Evolutionary conservation across 2,797 vertebrate genomes (phyloP).

Genomic region (Tragelaphus oryx): DNA sequence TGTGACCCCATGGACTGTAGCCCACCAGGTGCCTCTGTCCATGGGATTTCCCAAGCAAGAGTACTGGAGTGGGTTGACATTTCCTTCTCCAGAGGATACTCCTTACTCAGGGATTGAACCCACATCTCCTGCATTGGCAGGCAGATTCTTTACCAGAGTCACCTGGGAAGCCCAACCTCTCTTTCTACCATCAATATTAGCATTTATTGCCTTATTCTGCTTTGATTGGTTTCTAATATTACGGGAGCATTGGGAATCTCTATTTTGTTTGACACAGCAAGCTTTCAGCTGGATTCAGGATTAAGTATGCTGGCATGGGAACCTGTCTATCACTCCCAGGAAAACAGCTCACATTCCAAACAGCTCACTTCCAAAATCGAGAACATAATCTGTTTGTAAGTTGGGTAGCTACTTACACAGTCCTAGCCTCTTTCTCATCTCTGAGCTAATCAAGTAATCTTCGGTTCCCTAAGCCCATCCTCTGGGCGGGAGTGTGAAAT

Average conservation of each 20-base stretch:
- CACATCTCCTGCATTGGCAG: background rate
- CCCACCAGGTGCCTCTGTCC: background rate
- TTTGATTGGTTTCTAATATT: background rate
- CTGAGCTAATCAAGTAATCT: background rate
- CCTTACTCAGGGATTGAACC: background rate
- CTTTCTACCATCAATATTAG: background rate
- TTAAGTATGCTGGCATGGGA: background rate
- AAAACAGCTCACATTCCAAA: background rate
- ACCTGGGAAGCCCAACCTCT: background rate
- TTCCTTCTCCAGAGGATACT: background rate
- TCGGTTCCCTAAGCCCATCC: background rate
- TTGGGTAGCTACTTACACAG: background rate
- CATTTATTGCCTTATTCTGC: background rate
- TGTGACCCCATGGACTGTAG: background rate
- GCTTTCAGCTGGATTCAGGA: slow-evolving; percentile 9
- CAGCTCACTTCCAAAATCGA: background rate
- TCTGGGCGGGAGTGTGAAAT: background rate
- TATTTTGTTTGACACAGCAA: background rate
- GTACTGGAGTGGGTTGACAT: background rate
- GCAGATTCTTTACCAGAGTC: background rate
- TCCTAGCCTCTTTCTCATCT: background rate
- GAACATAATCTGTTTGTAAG: background rate
- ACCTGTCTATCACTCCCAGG: background rate
- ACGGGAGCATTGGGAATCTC: background rate
- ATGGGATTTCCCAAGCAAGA: background rate